These are phyloP conservation scores for Coelogynopora nodosa DNA, from an alignment of 2,888 invertebrate species.

Conservation along the genomic window DNA sequence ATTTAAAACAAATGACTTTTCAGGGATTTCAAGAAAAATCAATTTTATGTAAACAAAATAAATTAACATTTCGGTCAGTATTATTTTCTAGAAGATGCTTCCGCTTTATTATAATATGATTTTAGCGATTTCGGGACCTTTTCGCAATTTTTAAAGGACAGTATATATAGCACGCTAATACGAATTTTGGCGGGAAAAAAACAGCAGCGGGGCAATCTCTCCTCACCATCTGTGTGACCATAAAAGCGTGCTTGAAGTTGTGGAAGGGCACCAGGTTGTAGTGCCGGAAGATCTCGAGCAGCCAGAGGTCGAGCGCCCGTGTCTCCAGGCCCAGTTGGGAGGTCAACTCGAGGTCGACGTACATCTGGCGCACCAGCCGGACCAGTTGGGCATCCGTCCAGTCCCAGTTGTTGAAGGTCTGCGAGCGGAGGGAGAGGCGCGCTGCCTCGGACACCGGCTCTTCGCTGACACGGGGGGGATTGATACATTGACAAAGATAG, in stretches of 20 bases:
- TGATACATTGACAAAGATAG: no score
- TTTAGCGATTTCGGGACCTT: no score
- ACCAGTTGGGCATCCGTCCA: conserved; percentile 78
- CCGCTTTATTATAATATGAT: no score
- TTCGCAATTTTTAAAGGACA: no score
- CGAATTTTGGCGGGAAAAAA: no score
- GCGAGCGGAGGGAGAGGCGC: conserved; percentile 68
- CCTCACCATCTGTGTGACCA: conserved; percentile 62
- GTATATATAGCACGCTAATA: no score
- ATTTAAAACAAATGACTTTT: no score
- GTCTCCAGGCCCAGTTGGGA: conserved; percentile 55
- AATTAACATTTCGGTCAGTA: no score
- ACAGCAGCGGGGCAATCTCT: background rate
- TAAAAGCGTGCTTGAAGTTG: conserved; percentile 62
- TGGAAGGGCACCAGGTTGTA: conserved; percentile 62
- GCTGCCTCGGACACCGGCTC: conserved; percentile 67
- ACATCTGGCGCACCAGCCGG: conserved; percentile 76
- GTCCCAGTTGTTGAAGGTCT: conserved; percentile 75
- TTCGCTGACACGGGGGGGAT: no score
- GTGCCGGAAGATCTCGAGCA: conserved; percentile 58
- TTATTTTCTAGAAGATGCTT: no score
- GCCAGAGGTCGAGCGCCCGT: conserved; percentile 50
- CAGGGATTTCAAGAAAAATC: no score
- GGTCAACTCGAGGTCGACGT: conserved; percentile 72
- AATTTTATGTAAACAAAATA: no score